A percentile compares a stretch with the other conserved stretches of the same genome.
phyloP scores from a whole-genome alignment of 2,888 invertebrate species.

The Archips xylosteana region DNA sequence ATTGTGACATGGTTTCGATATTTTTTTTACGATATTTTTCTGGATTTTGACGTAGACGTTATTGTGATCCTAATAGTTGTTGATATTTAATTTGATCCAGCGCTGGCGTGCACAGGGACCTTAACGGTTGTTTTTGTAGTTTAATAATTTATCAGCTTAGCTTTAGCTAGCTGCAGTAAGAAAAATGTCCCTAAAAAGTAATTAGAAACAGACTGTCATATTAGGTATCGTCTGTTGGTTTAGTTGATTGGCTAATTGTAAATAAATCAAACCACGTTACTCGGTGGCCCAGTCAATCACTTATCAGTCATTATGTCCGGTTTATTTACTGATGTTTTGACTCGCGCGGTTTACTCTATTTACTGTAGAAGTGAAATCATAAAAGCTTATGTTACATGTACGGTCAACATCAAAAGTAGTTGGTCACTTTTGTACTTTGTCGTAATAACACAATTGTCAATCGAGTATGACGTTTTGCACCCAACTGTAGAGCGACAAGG shows the following conservation, averaged over 20 bases:
- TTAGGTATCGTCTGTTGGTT: background rate
- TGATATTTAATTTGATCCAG: slow-evolving; percentile 12
- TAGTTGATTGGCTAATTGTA: background rate
- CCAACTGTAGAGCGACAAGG: too few relatives aligned
- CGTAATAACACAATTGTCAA: too few relatives aligned
- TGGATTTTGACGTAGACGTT: slow-evolving; percentile 15
- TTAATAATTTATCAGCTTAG: background rate
- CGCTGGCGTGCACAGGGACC: background rate
- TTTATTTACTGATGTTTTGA: background rate
- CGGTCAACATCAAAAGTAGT: too few relatives aligned
- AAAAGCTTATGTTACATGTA: too few relatives aligned
- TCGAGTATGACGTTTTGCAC: too few relatives aligned
- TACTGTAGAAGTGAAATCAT: too few relatives aligned
- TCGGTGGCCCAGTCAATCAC: background rate
- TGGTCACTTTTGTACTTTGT: too few relatives aligned
- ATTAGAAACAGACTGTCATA: background rate
- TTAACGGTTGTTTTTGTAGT: slow-evolving; percentile 18
- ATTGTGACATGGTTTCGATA: background rate
- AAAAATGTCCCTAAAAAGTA: background rate
- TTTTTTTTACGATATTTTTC: background rate
- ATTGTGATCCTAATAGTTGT: slow-evolving; percentile 21
- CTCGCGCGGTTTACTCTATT: background rate
- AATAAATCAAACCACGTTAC: background rate
- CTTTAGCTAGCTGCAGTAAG: background rate
- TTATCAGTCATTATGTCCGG: background rate